A percentile compares a stretch with the other conserved stretches of the same genome.
Conservation (phyloP, 92 coral and sea anemone genomes). For the Zoanthus solanderi region DNA sequence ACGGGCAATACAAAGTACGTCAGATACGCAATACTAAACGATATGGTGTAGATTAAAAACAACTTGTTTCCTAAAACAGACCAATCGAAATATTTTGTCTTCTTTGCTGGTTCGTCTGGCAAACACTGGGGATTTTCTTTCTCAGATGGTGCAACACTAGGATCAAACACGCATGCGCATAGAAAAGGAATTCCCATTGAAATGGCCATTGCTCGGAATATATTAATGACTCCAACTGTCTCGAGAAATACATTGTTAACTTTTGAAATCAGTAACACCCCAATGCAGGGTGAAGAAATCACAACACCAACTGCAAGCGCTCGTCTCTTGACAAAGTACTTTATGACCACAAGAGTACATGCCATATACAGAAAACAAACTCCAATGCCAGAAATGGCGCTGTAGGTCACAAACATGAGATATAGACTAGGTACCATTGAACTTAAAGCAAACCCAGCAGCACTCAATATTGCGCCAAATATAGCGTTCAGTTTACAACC, state of each 20-base stretch:
- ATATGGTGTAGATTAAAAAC: constrained; percentile 1
- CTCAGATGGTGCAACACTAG: background rate
- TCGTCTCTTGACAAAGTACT: constrained; percentile 6
- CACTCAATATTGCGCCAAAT: constrained; percentile 11
- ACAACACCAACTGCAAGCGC: background rate
- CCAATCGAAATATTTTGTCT: background rate
- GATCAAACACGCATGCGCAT: constrained; percentile 1
- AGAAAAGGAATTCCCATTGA: background rate
- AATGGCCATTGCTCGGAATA: background rate
- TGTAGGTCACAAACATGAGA: constrained; percentile 17
- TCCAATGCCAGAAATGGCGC: background rate
- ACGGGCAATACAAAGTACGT: background rate
- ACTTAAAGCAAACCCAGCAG: background rate
- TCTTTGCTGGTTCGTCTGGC: background rate
- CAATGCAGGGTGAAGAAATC: background rate
- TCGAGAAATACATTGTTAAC: background rate
- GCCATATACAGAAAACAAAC: constrained; percentile 5
- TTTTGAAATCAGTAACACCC: background rate
- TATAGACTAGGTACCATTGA: constrained; percentile 16
- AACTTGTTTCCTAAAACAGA: background rate
- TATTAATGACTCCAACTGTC: background rate
- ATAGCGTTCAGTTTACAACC: constrained; percentile 7
- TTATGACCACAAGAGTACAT: background rate
- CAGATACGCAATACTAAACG: background rate
- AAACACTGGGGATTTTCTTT: background rate